A percentile compares a stretch with the other conserved stretches of the same genome.
Conservation (phyloP, 2,888 invertebrate species). For the Hipparchia sbordonii region DNA sequence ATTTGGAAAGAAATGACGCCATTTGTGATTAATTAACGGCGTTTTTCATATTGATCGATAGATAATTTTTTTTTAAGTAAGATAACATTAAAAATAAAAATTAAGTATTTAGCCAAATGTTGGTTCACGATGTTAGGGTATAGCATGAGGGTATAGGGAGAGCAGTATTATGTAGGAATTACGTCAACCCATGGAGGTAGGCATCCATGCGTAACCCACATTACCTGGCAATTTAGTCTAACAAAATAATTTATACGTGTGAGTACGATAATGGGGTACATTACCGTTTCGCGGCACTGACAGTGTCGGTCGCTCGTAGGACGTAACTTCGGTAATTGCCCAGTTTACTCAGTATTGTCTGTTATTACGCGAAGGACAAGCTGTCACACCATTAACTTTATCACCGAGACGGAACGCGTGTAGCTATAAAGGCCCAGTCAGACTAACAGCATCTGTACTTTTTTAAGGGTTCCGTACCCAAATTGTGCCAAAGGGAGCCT, state of each 20-base stretch:
- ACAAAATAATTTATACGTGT: slow-evolving; percentile 8
- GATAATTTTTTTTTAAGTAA: too few relatives aligned
- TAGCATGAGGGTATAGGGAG: too few relatives aligned
- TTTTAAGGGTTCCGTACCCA: too few relatives aligned
- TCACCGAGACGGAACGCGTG: not conserved
- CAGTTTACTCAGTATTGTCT: slow-evolving; percentile 19
- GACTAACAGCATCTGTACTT: too few relatives aligned
- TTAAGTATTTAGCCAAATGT: too few relatives aligned
- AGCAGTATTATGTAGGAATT: not conserved
- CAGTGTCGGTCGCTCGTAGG: not conserved
- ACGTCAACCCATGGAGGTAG: not conserved
- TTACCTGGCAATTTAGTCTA: not conserved
- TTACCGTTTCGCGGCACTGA: not conserved
- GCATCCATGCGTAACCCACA: not conserved
- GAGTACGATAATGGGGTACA: not conserved
- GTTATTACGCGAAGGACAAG: slow-evolving; percentile 3
- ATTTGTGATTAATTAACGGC: too few relatives aligned
- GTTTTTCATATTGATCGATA: too few relatives aligned
- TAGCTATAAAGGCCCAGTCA: too few relatives aligned
- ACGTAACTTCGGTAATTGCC: slow-evolving; percentile 17
- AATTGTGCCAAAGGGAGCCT: too few relatives aligned
- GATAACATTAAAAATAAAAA: too few relatives aligned
- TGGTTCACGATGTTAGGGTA: too few relatives aligned
- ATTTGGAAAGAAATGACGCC: too few relatives aligned
- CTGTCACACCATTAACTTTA: slow-evolving; percentile 15